These are phyloP conservation scores for Alligator mississippiensis DNA, from an alignment of 2,113 vertebrate genomes.

Conservation along the genomic window DNA sequence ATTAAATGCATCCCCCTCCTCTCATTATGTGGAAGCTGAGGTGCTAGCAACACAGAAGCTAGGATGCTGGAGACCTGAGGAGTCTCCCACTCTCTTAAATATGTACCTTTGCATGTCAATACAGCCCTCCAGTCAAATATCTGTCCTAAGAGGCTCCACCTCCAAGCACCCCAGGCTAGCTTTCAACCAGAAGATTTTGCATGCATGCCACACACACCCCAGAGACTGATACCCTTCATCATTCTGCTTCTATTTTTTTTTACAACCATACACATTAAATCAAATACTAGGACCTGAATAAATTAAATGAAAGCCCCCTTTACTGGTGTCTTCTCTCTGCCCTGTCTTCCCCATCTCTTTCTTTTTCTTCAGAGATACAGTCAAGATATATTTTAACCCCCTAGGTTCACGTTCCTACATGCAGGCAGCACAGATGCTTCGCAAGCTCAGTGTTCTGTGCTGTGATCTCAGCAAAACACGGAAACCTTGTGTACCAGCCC, in stretches of 20 bases:
- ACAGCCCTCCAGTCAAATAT: background rate
- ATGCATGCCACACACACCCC: background rate
- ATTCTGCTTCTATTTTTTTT: background rate
- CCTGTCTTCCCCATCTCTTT: background rate
- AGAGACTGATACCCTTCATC: background rate
- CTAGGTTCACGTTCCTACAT: background rate
- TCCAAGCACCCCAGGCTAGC: background rate
- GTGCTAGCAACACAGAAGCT: background rate
- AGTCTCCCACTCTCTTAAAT: background rate
- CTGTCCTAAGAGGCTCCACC: background rate
- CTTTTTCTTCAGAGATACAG: background rate
- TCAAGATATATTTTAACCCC: background rate
- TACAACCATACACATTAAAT: background rate
- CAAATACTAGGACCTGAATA: background rate
- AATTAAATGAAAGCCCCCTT: background rate
- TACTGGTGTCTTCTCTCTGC: background rate
- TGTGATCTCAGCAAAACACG: background rate
- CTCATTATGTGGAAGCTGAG: background rate
- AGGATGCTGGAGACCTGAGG: background rate
- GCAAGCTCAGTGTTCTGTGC: background rate
- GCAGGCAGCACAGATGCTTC: background rate
- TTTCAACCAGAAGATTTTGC: background rate
- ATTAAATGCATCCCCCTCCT: background rate
- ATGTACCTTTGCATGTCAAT: background rate
- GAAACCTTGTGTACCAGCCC: background rate